phyloP scores from a whole-genome alignment of 2,113 vertebrate species.

The Vulpes ferrilata region DNA sequence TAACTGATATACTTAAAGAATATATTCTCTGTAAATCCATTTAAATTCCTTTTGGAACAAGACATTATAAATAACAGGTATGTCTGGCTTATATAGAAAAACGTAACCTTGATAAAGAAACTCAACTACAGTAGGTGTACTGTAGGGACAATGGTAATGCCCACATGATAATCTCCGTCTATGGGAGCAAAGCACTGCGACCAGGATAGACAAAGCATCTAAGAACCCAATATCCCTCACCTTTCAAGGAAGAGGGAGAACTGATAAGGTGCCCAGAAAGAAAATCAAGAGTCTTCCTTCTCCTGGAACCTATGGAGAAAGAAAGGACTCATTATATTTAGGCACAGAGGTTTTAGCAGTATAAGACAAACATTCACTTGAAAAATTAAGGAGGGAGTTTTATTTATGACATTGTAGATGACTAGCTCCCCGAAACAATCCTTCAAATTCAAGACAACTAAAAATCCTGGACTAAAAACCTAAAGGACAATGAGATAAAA shows the following conservation, averaged over 20 bases:
- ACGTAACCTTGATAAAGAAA: slow-evolving; percentile 69
- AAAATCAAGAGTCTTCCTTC: slow-evolving; percentile 92
- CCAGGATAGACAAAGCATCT: background rate
- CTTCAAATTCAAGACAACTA: slow-evolving; percentile 3
- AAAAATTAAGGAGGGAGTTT: slow-evolving; percentile 1
- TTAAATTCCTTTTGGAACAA: slow-evolving; percentile 60
- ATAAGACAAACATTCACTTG: background rate
- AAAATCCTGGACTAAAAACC: slow-evolving; percentile 18
- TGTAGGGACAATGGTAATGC: background rate
- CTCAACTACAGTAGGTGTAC: background rate
- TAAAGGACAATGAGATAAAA: background rate
- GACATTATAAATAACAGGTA: slow-evolving; percentile 42
- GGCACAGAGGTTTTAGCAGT: background rate
- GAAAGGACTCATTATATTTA: slow-evolving; percentile 59
- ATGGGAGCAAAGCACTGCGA: background rate
- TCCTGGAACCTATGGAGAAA: slow-evolving; percentile 90
- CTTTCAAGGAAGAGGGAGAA: background rate
- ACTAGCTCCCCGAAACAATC: background rate
- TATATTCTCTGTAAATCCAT: background rate
- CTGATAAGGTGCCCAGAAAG: background rate
- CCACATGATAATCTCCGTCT: background rate
- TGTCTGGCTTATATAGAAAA: slow-evolving; percentile 40
- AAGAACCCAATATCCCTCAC: background rate
- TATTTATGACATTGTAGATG: background rate
- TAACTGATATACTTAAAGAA: slow-evolving; percentile 35